Conservation (phyloP, 2,888 invertebrate genomes). For the Anticlea derivata region DNA sequence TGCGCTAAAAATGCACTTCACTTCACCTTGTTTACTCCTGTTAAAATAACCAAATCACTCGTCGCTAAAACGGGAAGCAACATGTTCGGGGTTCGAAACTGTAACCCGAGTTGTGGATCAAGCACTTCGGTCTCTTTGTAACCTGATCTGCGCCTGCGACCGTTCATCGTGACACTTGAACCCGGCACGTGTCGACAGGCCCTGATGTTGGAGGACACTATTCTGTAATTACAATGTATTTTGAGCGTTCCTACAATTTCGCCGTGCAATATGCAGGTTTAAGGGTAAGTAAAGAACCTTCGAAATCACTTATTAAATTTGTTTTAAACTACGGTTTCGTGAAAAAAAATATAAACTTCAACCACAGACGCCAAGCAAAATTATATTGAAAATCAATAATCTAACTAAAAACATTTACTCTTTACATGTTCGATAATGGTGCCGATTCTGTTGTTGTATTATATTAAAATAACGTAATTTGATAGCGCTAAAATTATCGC, state of each 20-base stretch:
- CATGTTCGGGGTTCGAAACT: conserved; percentile 35
- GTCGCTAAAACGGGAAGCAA: conserved; percentile 36
- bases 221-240: conserved; percentile 36
- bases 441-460: too few relatives aligned
- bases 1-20: too few relatives aligned
- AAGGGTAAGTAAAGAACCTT: neutral
- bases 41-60: conserved; percentile 13
- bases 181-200: conserved; percentile 34
- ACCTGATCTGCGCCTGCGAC: conserved; percentile 39
- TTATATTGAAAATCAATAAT: too few relatives aligned
- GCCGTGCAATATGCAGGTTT: neutral
- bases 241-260: conserved; percentile 22
- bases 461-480: too few relatives aligned
- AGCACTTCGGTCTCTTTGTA: conserved; percentile 41
- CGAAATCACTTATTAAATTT: too few relatives aligned
- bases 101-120: conserved; percentile 32
- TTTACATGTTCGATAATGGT: too few relatives aligned
- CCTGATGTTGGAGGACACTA: conserved; percentile 13
- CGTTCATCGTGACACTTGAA: conserved; percentile 34
- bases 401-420: too few relatives aligned
- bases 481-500: too few relatives aligned
- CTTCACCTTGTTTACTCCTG: neutral
- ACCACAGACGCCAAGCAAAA: too few relatives aligned
- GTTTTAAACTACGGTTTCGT: too few relatives aligned
- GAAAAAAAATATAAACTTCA: too few relatives aligned